These are phyloP conservation scores for Lepilemur ruficaudatus DNA, from an alignment of 2,797 vertebrate species.

Conservation along the genomic window DNA sequence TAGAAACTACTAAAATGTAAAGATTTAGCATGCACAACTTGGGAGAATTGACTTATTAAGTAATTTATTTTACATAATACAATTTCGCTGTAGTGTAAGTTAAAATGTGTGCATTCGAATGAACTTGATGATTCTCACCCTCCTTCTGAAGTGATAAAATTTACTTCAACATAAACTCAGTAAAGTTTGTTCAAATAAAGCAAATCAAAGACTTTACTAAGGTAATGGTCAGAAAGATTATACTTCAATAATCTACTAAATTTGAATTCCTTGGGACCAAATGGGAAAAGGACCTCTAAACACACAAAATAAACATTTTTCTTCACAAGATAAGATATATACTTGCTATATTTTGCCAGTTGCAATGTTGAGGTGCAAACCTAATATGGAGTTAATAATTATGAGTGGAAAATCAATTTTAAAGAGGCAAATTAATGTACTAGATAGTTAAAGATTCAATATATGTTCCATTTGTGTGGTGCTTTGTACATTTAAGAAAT, in stretches of 20 bases:
- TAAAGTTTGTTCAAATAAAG: background rate
- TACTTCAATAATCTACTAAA: background rate
- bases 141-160: background rate
- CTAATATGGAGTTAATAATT: background rate
- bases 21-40: background rate
- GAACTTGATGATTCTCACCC: background rate
- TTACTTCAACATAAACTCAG: background rate
- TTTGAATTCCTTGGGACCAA: background rate
- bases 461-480: background rate
- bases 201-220: background rate
- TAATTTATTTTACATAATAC: background rate
- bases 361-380: background rate
- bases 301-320: background rate
- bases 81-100: background rate
- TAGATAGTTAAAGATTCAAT: background rate
- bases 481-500: background rate
- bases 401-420: background rate
- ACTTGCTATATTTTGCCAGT: background rate
- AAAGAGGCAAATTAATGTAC: background rate
- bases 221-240: background rate
- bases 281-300: background rate
- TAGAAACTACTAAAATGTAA: background rate
- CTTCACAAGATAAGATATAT: background rate
- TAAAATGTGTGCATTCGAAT: background rate
- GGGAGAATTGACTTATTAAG: background rate